A percentile compares a stretch with the other conserved stretches of the same genome.
Conservation (phyloP, 2,888 invertebrate genomes). For the Helleia helle region DNA sequence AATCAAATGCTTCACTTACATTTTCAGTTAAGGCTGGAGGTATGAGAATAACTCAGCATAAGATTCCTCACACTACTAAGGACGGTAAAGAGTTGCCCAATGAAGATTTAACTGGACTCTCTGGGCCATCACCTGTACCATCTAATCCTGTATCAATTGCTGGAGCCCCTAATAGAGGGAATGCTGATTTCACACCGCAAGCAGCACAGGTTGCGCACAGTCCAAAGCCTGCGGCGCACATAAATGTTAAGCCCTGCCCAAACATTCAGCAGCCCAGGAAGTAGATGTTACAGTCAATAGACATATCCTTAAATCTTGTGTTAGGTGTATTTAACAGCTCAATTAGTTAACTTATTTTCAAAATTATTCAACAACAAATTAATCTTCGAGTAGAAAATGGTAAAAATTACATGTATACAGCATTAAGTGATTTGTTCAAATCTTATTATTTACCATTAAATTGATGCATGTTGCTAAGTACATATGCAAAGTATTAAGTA, state of each 20-base stretch:
- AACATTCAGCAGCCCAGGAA: conserved; percentile 93
- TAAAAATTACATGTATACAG: not conserved
- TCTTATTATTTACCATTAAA: no score
- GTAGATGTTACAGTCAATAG: conserved; percentile 53
- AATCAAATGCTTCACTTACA: no score
- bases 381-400: no score
- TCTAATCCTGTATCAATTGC: conserved; percentile 83
- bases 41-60: conserved; percentile 93
- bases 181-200: conserved; percentile 91
- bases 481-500: no score
- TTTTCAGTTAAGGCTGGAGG: conserved; percentile 90
- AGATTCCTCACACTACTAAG: conserved; percentile 78
- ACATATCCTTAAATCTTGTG: conserved; percentile 26
- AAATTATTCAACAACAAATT: no score
- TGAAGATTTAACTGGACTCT: conserved; percentile 82
- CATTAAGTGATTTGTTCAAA: no score
- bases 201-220: conserved; percentile 90
- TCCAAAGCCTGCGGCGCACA: conserved; percentile 81
- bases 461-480: no score
- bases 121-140: conserved; percentile 83
- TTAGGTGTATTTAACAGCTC: conserved; percentile 15
- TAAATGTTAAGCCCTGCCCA: conserved; percentile 76
- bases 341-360: no score
- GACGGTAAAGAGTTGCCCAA: conserved; percentile 76
- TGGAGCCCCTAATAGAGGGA: conserved; percentile 86